Evolutionary conservation across 2,113 vertebrate genomes (phyloP).

Genomic region (Oreotrochilus melanogaster): DNA sequence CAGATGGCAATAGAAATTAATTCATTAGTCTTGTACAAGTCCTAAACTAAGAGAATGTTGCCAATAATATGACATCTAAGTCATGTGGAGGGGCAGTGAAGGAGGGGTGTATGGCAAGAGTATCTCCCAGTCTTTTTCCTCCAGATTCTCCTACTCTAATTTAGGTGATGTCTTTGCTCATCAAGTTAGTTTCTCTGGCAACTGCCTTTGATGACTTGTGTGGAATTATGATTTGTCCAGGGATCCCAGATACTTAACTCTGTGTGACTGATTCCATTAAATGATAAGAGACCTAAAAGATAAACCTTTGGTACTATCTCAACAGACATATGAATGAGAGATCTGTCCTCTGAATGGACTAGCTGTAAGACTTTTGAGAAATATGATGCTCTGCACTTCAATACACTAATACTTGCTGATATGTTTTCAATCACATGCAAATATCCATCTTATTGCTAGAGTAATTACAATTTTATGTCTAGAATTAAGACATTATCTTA

Average conservation of each 20-base stretch:
- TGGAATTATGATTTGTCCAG: not conserved
- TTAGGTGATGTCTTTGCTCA: not conserved
- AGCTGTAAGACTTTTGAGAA: not conserved
- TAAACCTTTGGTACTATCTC: not conserved
- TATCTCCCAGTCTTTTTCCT: not conserved
- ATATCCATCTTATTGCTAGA: not conserved
- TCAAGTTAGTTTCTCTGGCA: not conserved
- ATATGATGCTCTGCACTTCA: not conserved
- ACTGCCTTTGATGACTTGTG: not conserved
- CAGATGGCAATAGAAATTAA: not conserved
- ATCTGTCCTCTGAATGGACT: not conserved
- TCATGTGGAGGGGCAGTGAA: accelerated
- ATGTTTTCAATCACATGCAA: not conserved
- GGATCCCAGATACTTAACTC: not conserved
- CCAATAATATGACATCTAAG: not conserved
- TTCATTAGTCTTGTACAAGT: not conserved
- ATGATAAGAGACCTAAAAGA: not conserved
- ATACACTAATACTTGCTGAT: not conserved
- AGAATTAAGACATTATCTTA: not conserved
- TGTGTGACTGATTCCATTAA: conserved; percentile 22
- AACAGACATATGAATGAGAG: not conserved
- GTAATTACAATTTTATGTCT: not conserved
- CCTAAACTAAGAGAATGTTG: not conserved
- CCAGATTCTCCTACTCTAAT: not conserved
- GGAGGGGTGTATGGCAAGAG: not conserved